A percentile compares a stretch with the other conserved stretches of the same genome.
Conservation (phyloP, 2,113 vertebrate species). For the Semicossyphus pulcher region DNA sequence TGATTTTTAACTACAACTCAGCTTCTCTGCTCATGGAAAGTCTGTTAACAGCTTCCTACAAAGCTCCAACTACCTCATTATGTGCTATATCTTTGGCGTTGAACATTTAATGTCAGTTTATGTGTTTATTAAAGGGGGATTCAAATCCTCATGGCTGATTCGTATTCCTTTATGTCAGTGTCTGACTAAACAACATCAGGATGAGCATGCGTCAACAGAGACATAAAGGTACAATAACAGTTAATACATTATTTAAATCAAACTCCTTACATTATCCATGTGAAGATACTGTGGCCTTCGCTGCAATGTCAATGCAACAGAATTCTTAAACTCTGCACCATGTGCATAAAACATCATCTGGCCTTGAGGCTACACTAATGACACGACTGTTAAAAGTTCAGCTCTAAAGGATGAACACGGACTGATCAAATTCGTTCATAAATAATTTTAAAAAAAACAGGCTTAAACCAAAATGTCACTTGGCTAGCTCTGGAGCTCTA, state of each 20-base stretch:
- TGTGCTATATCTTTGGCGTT: not conserved
- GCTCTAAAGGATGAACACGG: conserved; percentile 11
- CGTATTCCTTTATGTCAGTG: not conserved
- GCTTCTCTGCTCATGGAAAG: not conserved
- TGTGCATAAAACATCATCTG: conserved; percentile 44
- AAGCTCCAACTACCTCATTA: not conserved
- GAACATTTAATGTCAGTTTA: not conserved
- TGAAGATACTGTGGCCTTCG: not conserved
- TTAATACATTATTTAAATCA: not conserved
- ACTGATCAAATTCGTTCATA: conserved; percentile 17
- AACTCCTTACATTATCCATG: not conserved
- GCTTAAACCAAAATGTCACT: conserved; percentile 8
- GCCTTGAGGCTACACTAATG: conserved; percentile 23
- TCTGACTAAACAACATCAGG: not conserved
- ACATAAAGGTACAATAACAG: not conserved
- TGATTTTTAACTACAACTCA: no score
- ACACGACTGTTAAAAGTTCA: conserved; percentile 17
- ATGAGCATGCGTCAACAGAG: conserved; percentile 1
- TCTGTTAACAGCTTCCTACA: not conserved
- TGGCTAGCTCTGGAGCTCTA: conserved; percentile 12
- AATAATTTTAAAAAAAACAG: conserved; percentile 16
- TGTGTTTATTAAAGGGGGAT: not conserved
- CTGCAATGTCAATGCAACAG: conserved; percentile 21
- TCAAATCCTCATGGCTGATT: not conserved
- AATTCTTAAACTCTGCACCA: conserved; percentile 35